Evolutionary conservation across 2,888 invertebrate species (phyloP), one percentile per base, ranked within the genome.

Genomic region (Cryptus viduatorius): DNA sequence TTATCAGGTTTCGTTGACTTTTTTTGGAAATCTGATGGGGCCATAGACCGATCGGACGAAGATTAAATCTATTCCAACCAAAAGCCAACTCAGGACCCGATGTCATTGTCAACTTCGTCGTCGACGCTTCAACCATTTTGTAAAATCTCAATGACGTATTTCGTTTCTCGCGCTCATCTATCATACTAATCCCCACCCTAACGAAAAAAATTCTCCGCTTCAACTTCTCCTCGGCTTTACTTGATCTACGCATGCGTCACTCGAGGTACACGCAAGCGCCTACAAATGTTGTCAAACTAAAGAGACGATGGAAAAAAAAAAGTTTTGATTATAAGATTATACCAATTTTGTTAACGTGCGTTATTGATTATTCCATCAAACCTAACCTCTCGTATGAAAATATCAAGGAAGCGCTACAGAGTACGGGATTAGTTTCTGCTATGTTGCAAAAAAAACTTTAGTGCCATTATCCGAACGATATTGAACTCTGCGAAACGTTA

Each of bases 1-100:
- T 50, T 7, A 76, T 14, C 2, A 59, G 48, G 44, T 69, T 69
- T 1, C 46, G 24, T 65, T 46, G 42, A 53, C 48, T 67, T 5
- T 72, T 37, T 12, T 19, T 3, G 50, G 65, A 67, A 14, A 67
- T 71, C 19, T 24, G 78, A 37, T 88, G 86, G 8, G 89, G 89
- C 89, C 89, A 90, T 4, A 89, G 75, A 14, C 90, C 90, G 14
- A 90, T 42, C 4, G 89, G 53, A 0, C 80, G 46, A 31, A 90
- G 67, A 73, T 86, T 80, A 24, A 79, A 65, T 12, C 88, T 86
- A 68, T 89, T 88, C 87, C 88, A 87, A 56, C 86, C 86, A 7
- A 89, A 50, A 1, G 88, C 89, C 29, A 79, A 77, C 48, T 85
- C 61, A 7, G 53, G 46, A 14, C 14, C 14, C 14, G 10, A 14